phyloP scores from a whole-genome alignment of 1,140 invertebrate species.

The Muscidifurax raptorellus region DNA sequence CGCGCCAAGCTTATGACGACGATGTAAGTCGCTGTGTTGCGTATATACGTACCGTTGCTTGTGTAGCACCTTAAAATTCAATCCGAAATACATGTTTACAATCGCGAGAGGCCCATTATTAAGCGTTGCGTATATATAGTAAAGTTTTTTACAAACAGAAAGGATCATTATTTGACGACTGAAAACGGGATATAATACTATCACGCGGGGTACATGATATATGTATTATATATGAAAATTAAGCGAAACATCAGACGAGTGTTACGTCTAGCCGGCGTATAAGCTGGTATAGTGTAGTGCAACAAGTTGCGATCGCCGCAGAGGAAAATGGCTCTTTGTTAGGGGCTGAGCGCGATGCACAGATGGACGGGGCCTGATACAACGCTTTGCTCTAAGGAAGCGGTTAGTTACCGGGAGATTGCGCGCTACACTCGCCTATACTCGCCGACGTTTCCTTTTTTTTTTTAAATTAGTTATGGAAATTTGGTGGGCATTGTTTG shows the following conservation, averaged over 20 bases:
- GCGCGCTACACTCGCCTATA: constrained; percentile 9
- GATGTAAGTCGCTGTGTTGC: too few relatives aligned
- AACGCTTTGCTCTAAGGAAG: constrained; percentile 69
- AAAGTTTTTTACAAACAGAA: too few relatives aligned
- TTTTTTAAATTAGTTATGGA: not conserved
- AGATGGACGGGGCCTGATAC: constrained; percentile 58
- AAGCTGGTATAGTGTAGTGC: not conserved
- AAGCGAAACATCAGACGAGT: too few relatives aligned
- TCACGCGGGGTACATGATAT: not conserved
- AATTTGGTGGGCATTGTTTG: not conserved
- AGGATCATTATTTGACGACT: constrained; percentile 54
- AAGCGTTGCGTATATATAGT: too few relatives aligned
- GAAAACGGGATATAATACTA: constrained; percentile 35
- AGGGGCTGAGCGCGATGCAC: constrained; percentile 53
- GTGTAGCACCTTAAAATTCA: too few relatives aligned
- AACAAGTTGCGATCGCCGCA: constrained; percentile 2
- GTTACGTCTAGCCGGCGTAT: not conserved
- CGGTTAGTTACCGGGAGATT: constrained; percentile 72
- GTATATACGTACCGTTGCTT: too few relatives aligned
- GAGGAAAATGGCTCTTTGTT: constrained; percentile 65
- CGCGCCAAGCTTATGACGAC: too few relatives aligned
- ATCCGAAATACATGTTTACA: too few relatives aligned
- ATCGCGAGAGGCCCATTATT: too few relatives aligned
- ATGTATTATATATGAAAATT: not conserved
- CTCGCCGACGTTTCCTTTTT: too few relatives aligned